Percentiles rank a stretch among this genome's conserved stretches.
Evolutionary conservation across 1,140 invertebrate species (phyloP).

Genomic region (Mylabris phalerata): DNA sequence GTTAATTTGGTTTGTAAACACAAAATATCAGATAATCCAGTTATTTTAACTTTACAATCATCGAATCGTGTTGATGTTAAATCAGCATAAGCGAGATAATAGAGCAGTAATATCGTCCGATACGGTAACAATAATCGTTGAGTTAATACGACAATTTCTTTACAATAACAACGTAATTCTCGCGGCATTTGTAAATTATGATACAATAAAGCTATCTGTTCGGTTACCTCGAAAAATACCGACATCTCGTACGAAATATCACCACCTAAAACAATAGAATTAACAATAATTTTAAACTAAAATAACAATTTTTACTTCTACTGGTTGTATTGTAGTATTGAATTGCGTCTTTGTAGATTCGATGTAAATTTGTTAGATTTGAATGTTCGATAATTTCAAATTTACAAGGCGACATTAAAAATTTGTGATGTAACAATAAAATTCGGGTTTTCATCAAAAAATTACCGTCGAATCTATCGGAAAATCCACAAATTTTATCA

Average conservation of each 20-base stretch:
- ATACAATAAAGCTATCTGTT: conserved; percentile 16
- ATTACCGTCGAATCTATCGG: conserved; percentile 1
- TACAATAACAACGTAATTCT: conserved; percentile 17
- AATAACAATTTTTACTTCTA: not conserved
- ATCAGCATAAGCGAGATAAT: conserved; percentile 18
- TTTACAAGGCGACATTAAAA: conserved; percentile 7
- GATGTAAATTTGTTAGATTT: not conserved
- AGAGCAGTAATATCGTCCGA: conserved; percentile 9
- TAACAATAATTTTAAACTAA: not conserved
- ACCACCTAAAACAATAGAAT: conserved; percentile 6
- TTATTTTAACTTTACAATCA: conserved; percentile 21
- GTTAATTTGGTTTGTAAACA: not conserved
- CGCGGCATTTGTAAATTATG: conserved; percentile 15
- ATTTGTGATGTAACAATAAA: conserved; percentile 16
- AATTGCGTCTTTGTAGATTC: conserved; percentile 3
- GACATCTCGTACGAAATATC: conserved; percentile 6
- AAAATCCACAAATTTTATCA: not conserved
- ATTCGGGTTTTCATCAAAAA: conserved; percentile 5
- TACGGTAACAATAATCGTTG: conserved; percentile 20
- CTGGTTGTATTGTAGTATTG: not conserved
- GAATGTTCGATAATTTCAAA: not conserved
- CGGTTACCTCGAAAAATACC: conserved; percentile 20
- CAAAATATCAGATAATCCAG: conserved; percentile 24
- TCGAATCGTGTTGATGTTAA: conserved; percentile 8
- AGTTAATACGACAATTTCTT: conserved; percentile 10